Base-by-base conservation (phyloP, 2,797 vertebrate genomes). In the Loris lydekkerianus region DNA sequence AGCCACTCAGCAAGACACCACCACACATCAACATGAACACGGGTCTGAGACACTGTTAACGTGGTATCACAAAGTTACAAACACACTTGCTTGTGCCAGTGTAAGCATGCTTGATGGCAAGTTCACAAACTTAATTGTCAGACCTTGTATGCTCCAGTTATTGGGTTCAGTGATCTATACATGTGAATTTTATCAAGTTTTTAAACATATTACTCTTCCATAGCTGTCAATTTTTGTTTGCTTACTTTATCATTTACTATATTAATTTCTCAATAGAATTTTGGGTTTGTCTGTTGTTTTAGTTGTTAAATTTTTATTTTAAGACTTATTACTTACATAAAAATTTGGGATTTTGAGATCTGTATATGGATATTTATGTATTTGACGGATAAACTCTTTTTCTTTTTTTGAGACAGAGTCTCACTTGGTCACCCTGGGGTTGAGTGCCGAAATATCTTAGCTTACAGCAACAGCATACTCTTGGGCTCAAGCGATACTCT, bases 251-350 rank as follows among this genome's bases (percentile, higher is more conserved):
- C 85, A 89, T 56, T 83, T 86, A 80, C 14, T 73, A 0, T 73
- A 17, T 69, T 75, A 58, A 23, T 88, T 61, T 90, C 73, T 46
- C 20, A 31, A 61, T 9, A 70, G 63, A 92, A 37, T 10, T 88
- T 31, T 95, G 81, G 23, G 4, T 88, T 89, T 86, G 61, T 56
- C 73, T 72, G 18, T 69, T 11, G n/a, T 53, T 93, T 72, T 49
- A 17, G 46, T 90, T 96, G 63, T 92, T 46, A 75, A 31, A 17
- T 95, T 93, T 49, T 93, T 91, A 25, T 43, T 37, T 82, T 40
- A 73, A 91, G 58, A 60, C 21, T 34, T 84, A 29, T 18, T 78
- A 37, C 11, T 53, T 67, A 29, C 46, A 14, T 78, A 21, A 60
- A 81, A 61, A 37, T 75, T 92, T 23, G 34, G 31, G 27, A 56